Evolutionary conservation across 1,140 invertebrate genomes (phyloP).

Genomic region (Stegodyphus dumicola): DNA sequence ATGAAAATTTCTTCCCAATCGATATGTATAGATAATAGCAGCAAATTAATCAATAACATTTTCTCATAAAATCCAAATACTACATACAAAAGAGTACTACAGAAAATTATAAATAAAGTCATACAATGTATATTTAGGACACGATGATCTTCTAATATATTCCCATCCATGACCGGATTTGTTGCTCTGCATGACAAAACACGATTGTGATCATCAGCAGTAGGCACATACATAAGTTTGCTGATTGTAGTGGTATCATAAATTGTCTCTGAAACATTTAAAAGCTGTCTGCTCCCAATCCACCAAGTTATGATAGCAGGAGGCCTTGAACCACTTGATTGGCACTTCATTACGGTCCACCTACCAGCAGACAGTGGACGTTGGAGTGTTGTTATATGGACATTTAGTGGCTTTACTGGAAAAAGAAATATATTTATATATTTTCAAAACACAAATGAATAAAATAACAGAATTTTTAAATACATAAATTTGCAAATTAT

Average conservation of each 20-base stretch:
- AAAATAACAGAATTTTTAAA: background rate
- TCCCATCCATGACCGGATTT: constrained; percentile 73
- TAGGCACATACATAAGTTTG: constrained; percentile 69
- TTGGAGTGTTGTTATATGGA: constrained; percentile 80
- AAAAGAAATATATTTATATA: constrained; percentile 64
- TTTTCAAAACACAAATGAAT: background rate
- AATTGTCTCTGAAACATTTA: constrained; percentile 73
- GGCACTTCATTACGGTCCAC: constrained; percentile 83
- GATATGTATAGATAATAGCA: no score
- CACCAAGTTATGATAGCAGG: constrained; percentile 50
- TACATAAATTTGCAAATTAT: no score
- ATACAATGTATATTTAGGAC: constrained; percentile 62
- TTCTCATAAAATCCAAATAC: no score
- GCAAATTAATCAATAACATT: no score
- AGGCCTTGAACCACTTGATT: constrained; percentile 70
- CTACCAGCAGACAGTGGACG: constrained; percentile 84
- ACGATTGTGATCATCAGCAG: constrained; percentile 82
- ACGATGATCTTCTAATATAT: constrained; percentile 62
- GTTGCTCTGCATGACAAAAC: constrained; percentile 84
- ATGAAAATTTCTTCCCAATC: no score
- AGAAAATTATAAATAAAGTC: constrained; percentile 43
- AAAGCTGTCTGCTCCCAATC: constrained; percentile 52
- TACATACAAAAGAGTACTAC: background rate
- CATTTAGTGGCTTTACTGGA: constrained; percentile 84
- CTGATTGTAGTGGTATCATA: constrained; percentile 62